These are phyloP conservation scores for Passer domesticus DNA, from an alignment of 2,113 vertebrate genomes.

Conservation along the genomic window DNA sequence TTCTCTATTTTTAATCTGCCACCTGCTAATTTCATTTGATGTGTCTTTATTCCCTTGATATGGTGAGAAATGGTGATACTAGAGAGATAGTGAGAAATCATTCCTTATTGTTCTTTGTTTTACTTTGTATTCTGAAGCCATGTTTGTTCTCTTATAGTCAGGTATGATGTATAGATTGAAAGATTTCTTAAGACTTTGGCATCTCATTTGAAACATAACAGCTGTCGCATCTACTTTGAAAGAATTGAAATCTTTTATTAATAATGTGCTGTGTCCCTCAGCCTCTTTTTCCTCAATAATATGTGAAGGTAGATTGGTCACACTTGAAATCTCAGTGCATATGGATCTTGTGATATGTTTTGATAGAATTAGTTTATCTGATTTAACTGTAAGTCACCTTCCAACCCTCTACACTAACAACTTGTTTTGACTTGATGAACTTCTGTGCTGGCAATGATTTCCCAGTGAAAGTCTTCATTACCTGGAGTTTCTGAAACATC, in stretches of 20 bases:
- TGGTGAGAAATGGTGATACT: not conserved
- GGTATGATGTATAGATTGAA: not conserved
- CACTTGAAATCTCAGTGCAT: not conserved
- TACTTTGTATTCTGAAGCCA: not conserved
- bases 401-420: not conserved
- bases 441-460: not conserved
- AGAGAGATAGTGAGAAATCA: not conserved
- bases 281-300: not conserved
- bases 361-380: not conserved
- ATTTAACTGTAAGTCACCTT: not conserved
- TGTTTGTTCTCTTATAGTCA: not conserved
- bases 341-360: not conserved
- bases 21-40: not conserved
- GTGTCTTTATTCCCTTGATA: not conserved
- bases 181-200: not conserved
- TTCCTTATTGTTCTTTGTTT: not conserved
- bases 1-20: not conserved
- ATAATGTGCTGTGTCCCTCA: not conserved
- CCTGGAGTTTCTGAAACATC: not conserved
- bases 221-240: not conserved
- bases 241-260: not conserved
- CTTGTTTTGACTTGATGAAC: not conserved
- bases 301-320: not conserved
- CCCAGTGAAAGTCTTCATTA: not conserved
- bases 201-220: not conserved